phyloP scores from a whole-genome alignment of 1,140 invertebrate genomes.

The Euwallacea similis region DNA sequence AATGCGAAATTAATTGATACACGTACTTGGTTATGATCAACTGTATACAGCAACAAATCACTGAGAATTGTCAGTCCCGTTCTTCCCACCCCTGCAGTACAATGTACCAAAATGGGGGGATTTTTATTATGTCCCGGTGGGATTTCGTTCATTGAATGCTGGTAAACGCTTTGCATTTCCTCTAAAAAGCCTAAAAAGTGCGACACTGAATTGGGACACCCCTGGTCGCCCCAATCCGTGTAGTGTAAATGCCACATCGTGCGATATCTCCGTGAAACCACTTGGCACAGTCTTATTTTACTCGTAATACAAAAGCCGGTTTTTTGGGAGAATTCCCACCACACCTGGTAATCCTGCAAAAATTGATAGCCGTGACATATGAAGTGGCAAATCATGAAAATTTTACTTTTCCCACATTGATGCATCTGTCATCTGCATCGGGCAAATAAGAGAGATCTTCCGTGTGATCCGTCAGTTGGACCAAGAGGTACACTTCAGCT shows the following conservation, averaged over 20 bases:
- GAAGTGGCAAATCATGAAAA: not conserved
- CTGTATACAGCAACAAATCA: constrained; percentile 77
- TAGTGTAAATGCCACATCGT: constrained; percentile 83
- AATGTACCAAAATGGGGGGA: constrained; percentile 71
- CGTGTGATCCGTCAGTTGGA: constrained; percentile 72
- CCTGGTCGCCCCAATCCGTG: constrained; percentile 74
- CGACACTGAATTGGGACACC: constrained; percentile 53
- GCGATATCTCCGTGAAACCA: constrained; percentile 59
- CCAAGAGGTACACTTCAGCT: constrained; percentile 75
- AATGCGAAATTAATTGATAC: not conserved
- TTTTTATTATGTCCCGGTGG: constrained; percentile 68
- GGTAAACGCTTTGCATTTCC: constrained; percentile 79
- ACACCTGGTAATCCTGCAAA: constrained; percentile 66
- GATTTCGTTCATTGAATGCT: constrained; percentile 69
- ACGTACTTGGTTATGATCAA: constrained; percentile 84
- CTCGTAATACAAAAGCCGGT: constrained; percentile 63
- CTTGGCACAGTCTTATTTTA: constrained; percentile 61
- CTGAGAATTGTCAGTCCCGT: constrained; percentile 77
- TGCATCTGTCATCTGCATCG: constrained; percentile 55
- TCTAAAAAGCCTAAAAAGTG: constrained; percentile 71
- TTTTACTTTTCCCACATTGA: constrained; percentile 61
- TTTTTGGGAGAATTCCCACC: constrained; percentile 64
- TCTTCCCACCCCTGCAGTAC: constrained; percentile 69
- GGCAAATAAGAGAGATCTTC: constrained; percentile 66
- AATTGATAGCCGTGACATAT: not conserved